These are phyloP conservation scores for Archaeoteleia sp. DNA, from an alignment of 2,888 invertebrate species.

Conservation along the genomic window DNA sequence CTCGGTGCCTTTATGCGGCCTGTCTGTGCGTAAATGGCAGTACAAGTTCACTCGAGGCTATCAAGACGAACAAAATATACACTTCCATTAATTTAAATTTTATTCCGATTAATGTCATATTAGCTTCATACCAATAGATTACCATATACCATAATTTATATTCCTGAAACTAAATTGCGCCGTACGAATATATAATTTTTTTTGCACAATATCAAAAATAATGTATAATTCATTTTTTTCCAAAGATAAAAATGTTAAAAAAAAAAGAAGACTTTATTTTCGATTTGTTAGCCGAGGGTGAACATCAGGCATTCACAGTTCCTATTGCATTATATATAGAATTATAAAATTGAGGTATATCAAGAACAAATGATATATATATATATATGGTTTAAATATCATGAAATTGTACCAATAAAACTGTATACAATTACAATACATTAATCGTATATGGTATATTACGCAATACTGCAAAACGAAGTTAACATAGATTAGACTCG, in stretches of 20 bases:
- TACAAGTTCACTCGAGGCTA: slow-evolving; percentile 30
- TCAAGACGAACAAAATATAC: slow-evolving; percentile 5
- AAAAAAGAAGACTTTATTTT: slow-evolving; percentile 15
- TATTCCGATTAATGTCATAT: too few relatives aligned
- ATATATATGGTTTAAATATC: neutral
- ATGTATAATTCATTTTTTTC: neutral
- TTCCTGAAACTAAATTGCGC: too few relatives aligned
- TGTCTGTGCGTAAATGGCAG: slow-evolving; percentile 28
- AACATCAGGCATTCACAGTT: slow-evolving; percentile 36
- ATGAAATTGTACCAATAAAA: neutral
- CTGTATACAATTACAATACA: neutral
- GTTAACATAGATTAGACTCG: slow-evolving; percentile 20
- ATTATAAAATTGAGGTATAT: slow-evolving; percentile 18
- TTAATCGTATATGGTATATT: slow-evolving; percentile 2
- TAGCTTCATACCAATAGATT: too few relatives aligned
- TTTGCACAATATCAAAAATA: neutral
- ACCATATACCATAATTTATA: too few relatives aligned
- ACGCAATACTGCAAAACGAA: slow-evolving; percentile 8
- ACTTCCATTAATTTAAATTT: too few relatives aligned
- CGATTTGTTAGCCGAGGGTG: slow-evolving; percentile 23
- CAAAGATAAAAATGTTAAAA: too few relatives aligned
- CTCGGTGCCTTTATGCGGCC: slow-evolving; percentile 36
- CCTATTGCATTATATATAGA: slow-evolving; percentile 17
- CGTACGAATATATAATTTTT: too few relatives aligned
- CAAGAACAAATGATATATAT: neutral